Evolutionary conservation across 2,797 vertebrate genomes (phyloP).

Genomic region (Chiloscyllium punctatum): DNA sequence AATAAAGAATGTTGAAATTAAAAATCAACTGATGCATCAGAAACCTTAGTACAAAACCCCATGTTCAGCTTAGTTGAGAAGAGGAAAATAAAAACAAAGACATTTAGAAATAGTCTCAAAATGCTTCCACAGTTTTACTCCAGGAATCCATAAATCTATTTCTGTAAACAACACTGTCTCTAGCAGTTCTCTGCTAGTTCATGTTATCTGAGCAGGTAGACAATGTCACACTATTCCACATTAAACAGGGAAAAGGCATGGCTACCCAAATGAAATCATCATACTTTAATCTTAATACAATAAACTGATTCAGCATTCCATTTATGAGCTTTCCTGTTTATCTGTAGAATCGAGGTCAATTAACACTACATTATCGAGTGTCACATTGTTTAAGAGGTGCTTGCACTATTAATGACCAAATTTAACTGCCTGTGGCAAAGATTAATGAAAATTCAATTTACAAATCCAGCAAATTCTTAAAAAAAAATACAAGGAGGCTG

Average conservation of each 20-base stretch:
- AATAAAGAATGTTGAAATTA: neutral
- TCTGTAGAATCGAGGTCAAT: neutral
- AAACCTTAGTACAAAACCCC: neutral
- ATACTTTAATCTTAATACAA: neutral
- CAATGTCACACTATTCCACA: neutral
- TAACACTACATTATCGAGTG: neutral
- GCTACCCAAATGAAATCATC: neutral
- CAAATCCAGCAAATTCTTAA: neutral
- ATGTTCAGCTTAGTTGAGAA: neutral
- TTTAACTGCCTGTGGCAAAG: neutral
- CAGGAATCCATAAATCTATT: neutral
- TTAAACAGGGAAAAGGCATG: neutral
- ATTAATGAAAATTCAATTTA: neutral
- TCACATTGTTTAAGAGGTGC: neutral
- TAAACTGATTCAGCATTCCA: neutral
- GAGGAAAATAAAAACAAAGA: neutral
- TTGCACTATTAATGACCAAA: neutral
- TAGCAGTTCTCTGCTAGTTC: neutral
- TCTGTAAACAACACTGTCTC: neutral
- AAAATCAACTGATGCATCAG: neutral
- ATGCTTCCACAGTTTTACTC: neutral
- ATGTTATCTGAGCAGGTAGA: neutral
- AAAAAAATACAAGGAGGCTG: neutral
- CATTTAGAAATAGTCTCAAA: neutral
- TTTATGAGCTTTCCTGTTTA: neutral